Conservation (phyloP, 2,113 vertebrate genomes). For the Pithys albifrons region DNA sequence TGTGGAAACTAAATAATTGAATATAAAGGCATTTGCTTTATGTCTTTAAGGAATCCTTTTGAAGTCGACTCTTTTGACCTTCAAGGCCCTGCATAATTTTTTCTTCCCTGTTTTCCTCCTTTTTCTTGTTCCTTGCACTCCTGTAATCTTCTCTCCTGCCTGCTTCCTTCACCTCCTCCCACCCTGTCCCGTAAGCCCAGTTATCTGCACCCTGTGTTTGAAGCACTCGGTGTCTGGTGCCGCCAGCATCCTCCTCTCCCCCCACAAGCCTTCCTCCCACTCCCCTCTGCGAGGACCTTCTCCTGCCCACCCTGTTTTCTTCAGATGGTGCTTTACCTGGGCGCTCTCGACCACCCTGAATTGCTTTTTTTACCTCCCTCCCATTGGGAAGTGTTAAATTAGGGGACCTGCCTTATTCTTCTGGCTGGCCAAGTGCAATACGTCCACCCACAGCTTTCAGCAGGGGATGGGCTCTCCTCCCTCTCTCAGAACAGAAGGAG, state of each 20-base stretch:
- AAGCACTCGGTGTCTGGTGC: neutral
- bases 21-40: neutral
- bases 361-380: neutral
- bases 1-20: conserved; percentile 32
- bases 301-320: neutral
- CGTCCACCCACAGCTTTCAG: neutral
- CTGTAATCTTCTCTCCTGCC: conserved; percentile 16
- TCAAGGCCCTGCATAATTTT: conserved; percentile 9
- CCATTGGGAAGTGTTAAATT: conserved; percentile 13
- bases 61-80: conserved; percentile 47
- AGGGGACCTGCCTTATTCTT: neutral
- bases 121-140: neutral
- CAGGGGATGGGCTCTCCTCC: conserved; percentile 24
- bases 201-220: neutral
- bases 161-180: conserved; percentile 33
- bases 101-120: neutral
- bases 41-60: conserved; percentile 56
- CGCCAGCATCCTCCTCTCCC: neutral
- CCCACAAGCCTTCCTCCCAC: neutral
- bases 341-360: neutral
- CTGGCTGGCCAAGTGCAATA: conserved; percentile 20
- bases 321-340: neutral
- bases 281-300: neutral
- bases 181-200: neutral
- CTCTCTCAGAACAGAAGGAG: neutral